Conservation (phyloP, 2,888 invertebrate genomes). For the Ophioninae sp. region DNA sequence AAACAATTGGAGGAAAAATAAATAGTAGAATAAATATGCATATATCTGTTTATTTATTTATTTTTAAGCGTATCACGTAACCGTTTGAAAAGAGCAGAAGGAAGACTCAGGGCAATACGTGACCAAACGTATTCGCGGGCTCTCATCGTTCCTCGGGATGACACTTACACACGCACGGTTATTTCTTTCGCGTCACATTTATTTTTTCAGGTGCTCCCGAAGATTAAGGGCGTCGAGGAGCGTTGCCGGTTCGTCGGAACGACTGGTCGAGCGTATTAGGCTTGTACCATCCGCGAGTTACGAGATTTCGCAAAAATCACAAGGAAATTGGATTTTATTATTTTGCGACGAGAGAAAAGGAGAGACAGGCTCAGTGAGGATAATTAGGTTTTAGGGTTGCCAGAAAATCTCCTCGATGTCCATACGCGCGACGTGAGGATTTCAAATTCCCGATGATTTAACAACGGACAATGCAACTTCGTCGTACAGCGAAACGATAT, state of each 20-base stretch:
- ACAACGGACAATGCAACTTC: conserved; percentile 12
- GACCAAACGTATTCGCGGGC: conserved; percentile 19
- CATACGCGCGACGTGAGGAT: conserved; percentile 57
- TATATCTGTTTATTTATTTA: too few relatives aligned
- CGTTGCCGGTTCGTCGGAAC: conserved; percentile 46
- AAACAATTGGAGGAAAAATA: not conserved
- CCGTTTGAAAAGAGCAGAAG: not conserved
- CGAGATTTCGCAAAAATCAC: conserved; percentile 57
- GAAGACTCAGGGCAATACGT: conserved; percentile 26
- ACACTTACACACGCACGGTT: not conserved
- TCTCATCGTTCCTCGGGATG: conserved; percentile 13
- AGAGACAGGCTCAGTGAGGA: conserved; percentile 58
- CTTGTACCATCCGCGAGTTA: conserved; percentile 15
- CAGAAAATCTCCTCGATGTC: conserved; percentile 5
- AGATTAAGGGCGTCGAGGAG: conserved; percentile 55
- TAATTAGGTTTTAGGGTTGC: conserved; percentile 63
- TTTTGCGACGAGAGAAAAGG: conserved; percentile 42
- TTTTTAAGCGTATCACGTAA: not conserved
- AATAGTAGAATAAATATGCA: not conserved
- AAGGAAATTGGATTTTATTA: conserved; percentile 38
- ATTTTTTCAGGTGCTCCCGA: conserved; percentile 60
- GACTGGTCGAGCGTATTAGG: conserved; percentile 33
- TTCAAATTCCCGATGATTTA: conserved; percentile 53
- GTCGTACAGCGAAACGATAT: conserved; percentile 5
- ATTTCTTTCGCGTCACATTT: conserved; percentile 21